Evolutionary conservation across 2,888 invertebrate species (phyloP), one percentile per base, ranked within the genome.

Genomic region (Acrobasis consociella): DNA sequence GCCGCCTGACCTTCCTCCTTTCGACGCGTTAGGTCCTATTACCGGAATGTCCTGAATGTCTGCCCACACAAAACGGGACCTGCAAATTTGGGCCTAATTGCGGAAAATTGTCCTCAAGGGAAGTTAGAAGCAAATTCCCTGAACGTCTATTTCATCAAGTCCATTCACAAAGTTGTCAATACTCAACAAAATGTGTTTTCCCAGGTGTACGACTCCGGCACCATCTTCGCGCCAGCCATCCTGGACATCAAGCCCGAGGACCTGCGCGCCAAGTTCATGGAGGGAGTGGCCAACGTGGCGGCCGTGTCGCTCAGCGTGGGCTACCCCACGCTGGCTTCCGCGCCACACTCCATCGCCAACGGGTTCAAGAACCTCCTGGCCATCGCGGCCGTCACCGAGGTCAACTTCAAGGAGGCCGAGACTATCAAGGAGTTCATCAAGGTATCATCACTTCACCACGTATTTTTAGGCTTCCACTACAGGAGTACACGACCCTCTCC

Each of bases 161-260:
- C n/a, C n/a, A n/a, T 22, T 22, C 22, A 22, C 22, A 22, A 2
- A 22, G 22, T 22, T 22, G 22, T 22, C 22, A 22, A 22, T 22
- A 22, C n/a, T n/a, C n/a, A n/a, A n/a, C n/a, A n/a, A n/a, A n/a
- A n/a, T 22, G 49, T 42, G 17, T 53, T 49, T 56, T 65, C 15
- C 0, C 64, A 93, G 93, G 99, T 99, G 1, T 99, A 99, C 78
- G 99, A 99, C 87, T 98, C 98, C 69, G 99, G 99, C 64, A 99
- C 99, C 73, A 97, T 99, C 81, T 99, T 99, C 88, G 97, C 97
- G 16, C 99, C 99, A 0, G 97, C 96, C 72, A 98, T 99, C 80
- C 94, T 99, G 80, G 99, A 99, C 93, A 99, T 99, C 91, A 99
- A 98, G 81, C 97, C 98, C 10, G 99, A 99, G 83, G 99, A 99